Evolutionary conservation across 2,797 vertebrate genomes (phyloP), one percentile per base, ranked within the genome.

Genomic region (Dermochelys coriacea): DNA sequence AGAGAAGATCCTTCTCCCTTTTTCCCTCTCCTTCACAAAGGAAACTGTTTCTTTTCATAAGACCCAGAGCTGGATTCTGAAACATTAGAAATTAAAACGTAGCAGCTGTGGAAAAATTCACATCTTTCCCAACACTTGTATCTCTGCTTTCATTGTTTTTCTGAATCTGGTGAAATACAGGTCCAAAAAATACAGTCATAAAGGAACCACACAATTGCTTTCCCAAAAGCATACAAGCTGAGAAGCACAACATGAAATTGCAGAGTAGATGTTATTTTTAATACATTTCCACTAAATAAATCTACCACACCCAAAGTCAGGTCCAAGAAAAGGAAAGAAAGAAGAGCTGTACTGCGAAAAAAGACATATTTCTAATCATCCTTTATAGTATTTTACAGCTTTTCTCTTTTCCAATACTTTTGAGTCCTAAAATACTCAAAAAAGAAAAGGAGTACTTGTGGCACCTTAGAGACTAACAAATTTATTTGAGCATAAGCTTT

Each of bases 21-120:
- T 90, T 80, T 51, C 37, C 37, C 45, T 52, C 49, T 75, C 85
- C 68, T 90, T 91, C 74, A 82, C 37, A 90, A 94, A 94, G 78
- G 16, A 91, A 86, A 34, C 59, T 55, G 37, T 81, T 91, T 77
- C 12, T 85, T 96, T 91, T 87, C 9, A 1, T 80, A 86, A 75
- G 45, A 96, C n/a, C 21, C 74, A 91, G 37, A 25, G 86, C 80
- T 80, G 57, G 82, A 54, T n/a, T 86, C 86, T 57, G 90, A 93
- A 85, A 68, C 47, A 41, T 47, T 92, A 93, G 68, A 87, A 75
- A 89, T 94, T 84, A 88, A 64, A 91, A 85, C 47, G 86, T 77
- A 86, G 68, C 55, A 10, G 82, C 80, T 81, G 61, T 47, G 84
- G 77, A 34, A 82, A 84, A 74, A 87, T 5, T 34, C 75, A 54